These are phyloP conservation scores for Atherix ibis DNA, from an alignment of 2,888 invertebrate species.

Conservation along the genomic window DNA sequence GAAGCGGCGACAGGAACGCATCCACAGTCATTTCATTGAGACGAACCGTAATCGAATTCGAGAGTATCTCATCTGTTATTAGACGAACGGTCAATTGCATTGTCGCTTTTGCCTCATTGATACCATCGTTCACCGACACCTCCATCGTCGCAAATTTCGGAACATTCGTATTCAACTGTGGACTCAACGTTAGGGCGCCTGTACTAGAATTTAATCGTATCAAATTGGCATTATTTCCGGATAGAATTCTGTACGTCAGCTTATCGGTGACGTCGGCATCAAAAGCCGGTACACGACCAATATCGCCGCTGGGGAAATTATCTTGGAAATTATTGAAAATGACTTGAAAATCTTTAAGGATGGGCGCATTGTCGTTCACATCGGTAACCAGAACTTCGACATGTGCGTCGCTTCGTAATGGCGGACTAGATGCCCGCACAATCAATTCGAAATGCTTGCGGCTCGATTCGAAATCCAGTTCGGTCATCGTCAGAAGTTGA, in stretches of 20 bases:
- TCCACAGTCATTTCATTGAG: constrained; percentile 87
- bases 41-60: constrained; percentile 85
- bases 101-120: constrained; percentile 83
- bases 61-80: constrained; percentile 87
- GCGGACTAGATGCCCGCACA: constrained; percentile 80
- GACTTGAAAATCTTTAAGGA: constrained; percentile 79
- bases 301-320: constrained; percentile 81
- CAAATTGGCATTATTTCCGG: constrained; percentile 86
- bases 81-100: constrained; percentile 82
- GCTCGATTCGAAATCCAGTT: constrained; percentile 90
- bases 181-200: constrained; percentile 75
- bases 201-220: constrained; percentile 67
- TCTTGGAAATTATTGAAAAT: constrained; percentile 92
- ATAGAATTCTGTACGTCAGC: constrained; percentile 61
- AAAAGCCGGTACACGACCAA: constrained; percentile 81
- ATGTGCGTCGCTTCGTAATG: constrained; percentile 72
- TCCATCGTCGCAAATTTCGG: constrained; percentile 87
- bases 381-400: constrained; percentile 82
- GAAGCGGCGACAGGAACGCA: constrained; percentile 75
- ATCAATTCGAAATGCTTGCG: constrained; percentile 78
- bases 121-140: constrained; percentile 83
- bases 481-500: constrained; percentile 74
- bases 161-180: constrained; percentile 88
- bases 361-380: constrained; percentile 89
- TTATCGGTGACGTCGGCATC: constrained; percentile 90